Base-by-base conservation (phyloP, 1,140 invertebrate genomes). In the Potamilus streckersoni region DNA sequence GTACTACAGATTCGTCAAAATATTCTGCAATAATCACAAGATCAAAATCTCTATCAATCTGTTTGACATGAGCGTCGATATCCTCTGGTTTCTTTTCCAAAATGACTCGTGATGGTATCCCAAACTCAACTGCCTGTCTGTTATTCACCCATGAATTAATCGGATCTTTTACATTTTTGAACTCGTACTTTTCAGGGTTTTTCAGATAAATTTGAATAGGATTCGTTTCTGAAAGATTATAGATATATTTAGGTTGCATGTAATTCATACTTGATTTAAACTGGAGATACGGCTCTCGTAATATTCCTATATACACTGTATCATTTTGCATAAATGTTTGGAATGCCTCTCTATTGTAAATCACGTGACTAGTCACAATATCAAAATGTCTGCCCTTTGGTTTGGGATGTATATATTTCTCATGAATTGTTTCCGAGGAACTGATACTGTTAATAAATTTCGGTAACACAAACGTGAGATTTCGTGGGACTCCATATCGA, bases 11-110 rank as follows among this genome's bases (percentile, higher is more conserved):
- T 78, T 91, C 91, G 71, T 92, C 91, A 82, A 92, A 91, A 77
- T 89, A 86, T 79, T 92, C 92, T 2, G 90, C 84, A 19, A 92
- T 89, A 88, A 92, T 88, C 23, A 92, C 89, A 11, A 92, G 81
- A 73, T 90, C 85, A 80, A 92, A 92, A 31, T 84, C 80, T 16
- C 61, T 64, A 15, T 80, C 77, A 14, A 86, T 67, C 20, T 80
- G 74, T 15, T 72, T 19, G 2, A 86, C 77, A 71, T 82, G 83
- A 13, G 72, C 59, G 0, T 38, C 56, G 16, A 82, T 76, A 60
- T 73, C 74, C 2, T 59, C 62, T 66, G 20, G 70, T 61, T 80
- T 81, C 19, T 71, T 38, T 11, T 78, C 73, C 58, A 74, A 55
- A 15, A 68, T 68, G 13, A 78, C 17, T 4, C 76, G 64, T 38